Conservation (phyloP, 2,113 vertebrate species). For the Ptilorrhoa leucosticta region DNA sequence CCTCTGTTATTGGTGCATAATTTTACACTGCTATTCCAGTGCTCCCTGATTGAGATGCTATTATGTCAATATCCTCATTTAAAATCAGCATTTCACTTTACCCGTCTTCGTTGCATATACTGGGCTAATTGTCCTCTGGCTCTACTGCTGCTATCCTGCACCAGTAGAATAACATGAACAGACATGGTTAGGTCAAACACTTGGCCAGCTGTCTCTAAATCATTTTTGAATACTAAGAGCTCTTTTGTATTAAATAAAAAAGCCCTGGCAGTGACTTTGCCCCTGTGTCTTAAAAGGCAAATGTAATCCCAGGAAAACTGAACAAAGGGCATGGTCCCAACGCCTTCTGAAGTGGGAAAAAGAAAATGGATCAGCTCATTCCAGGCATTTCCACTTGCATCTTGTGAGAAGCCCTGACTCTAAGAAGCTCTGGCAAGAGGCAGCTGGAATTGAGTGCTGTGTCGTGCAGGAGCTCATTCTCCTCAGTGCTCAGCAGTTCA, state of each 20-base stretch:
- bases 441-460: neutral
- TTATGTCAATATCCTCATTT: slow-evolving; percentile 60
- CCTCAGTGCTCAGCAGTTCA: neutral
- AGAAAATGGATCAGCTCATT: slow-evolving; percentile 13
- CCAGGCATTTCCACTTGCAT: neutral
- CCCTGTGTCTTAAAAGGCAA: slow-evolving; percentile 47
- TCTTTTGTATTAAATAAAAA: slow-evolving; percentile 53
- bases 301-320: slow-evolving; percentile 26
- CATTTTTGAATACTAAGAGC: slow-evolving; percentile 49
- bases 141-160: slow-evolving; percentile 30
- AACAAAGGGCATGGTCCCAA: slow-evolving; percentile 9
- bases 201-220: slow-evolving; percentile 58
- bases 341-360: slow-evolving; percentile 13
- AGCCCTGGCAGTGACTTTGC: slow-evolving; percentile 51
- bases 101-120: slow-evolving; percentile 16
- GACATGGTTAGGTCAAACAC: slow-evolving; percentile 40
- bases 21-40: slow-evolving; percentile 39
- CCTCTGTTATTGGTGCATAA: neutral
- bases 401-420: neutral
- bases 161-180: slow-evolving; percentile 3
- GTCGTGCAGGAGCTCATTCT: neutral
- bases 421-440: neutral
- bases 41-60: slow-evolving; percentile 44
- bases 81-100: slow-evolving; percentile 53
- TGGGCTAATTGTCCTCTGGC: slow-evolving; percentile 52